phyloP scores from a whole-genome alignment of 2,888 invertebrate genomes.

The Trissolcus brochymenae region DNA sequence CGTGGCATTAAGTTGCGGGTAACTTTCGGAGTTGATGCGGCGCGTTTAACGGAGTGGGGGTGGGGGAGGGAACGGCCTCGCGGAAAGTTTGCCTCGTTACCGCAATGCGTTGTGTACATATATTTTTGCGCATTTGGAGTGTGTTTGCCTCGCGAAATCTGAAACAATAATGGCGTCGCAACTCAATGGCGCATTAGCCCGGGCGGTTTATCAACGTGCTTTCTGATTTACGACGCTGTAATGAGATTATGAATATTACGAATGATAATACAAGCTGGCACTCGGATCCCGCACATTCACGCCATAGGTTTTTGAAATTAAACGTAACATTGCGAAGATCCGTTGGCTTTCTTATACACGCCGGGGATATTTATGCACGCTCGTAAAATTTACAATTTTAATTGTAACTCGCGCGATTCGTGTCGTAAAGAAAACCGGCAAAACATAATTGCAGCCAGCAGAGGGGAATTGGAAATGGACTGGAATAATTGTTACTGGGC shows the following conservation, averaged over 20 bases:
- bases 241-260: conserved; percentile 57
- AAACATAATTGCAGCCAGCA: not conserved
- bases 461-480: not conserved
- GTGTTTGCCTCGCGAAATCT: conserved; percentile 46
- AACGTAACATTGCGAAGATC: not conserved
- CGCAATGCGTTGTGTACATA: conserved; percentile 41
- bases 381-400: conserved; percentile 42
- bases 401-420: conserved; percentile 15
- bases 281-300: conserved; percentile 30
- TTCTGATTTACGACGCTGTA: conserved; percentile 51
- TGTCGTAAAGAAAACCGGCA: not conserved
- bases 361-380: conserved; percentile 16
- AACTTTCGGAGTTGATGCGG: conserved; percentile 24
- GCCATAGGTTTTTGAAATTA: conserved; percentile 38
- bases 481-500: not conserved
- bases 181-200: conserved; percentile 53
- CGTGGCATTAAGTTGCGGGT: conserved; percentile 45
- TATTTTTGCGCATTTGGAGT: conserved; percentile 34
- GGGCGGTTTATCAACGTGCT: conserved; percentile 40
- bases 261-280: conserved; percentile 45
- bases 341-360: conserved; percentile 5
- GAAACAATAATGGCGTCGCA: conserved; percentile 52
- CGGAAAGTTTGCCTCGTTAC: conserved; percentile 45
- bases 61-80: conserved; percentile 8
- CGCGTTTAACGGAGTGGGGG: conserved; percentile 13